phyloP scores from a whole-genome alignment of 2,113 vertebrate species.

The Amazona vittata region DNA sequence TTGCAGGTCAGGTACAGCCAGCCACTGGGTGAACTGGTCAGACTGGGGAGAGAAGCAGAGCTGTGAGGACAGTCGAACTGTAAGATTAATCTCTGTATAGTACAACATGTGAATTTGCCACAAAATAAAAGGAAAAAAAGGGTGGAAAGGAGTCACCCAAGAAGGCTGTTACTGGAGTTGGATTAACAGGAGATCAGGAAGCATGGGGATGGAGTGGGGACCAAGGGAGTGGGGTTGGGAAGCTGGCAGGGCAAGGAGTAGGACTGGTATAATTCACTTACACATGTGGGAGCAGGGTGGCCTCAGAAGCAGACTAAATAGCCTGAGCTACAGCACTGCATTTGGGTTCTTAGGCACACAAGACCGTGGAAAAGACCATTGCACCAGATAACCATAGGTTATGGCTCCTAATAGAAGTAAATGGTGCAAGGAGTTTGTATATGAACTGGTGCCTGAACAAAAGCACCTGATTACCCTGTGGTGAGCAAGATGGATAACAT shows the following conservation, averaged over 20 bases:
- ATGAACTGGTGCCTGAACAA: not conserved
- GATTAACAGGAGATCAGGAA: not conserved
- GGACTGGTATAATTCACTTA: not conserved
- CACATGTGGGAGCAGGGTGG: not conserved
- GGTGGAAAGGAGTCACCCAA: not conserved
- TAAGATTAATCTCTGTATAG: not conserved
- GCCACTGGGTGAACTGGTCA: not conserved
- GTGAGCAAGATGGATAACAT: not conserved
- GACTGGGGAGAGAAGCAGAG: not conserved
- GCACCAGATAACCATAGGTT: not conserved
- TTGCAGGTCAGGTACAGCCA: fast-evolving
- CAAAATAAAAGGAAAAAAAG: not conserved
- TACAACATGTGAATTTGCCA: fast-evolving
- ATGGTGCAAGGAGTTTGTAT: not conserved
- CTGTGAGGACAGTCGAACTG: no score
- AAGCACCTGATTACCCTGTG: fast-evolving
- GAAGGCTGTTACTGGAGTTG: not conserved
- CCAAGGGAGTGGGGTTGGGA: not conserved
- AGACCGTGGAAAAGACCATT: fast-evolving
- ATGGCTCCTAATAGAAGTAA: not conserved
- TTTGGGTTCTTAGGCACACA: fast-evolving
- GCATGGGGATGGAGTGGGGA: fast-evolving
- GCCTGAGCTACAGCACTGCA: fast-evolving
- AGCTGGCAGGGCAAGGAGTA: not conserved
- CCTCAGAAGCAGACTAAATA: not conserved